These are phyloP conservation scores for Poeciliopsis paucimaculata DNA, from an alignment of 2,797 vertebrate species.

Conservation along the genomic window DNA sequence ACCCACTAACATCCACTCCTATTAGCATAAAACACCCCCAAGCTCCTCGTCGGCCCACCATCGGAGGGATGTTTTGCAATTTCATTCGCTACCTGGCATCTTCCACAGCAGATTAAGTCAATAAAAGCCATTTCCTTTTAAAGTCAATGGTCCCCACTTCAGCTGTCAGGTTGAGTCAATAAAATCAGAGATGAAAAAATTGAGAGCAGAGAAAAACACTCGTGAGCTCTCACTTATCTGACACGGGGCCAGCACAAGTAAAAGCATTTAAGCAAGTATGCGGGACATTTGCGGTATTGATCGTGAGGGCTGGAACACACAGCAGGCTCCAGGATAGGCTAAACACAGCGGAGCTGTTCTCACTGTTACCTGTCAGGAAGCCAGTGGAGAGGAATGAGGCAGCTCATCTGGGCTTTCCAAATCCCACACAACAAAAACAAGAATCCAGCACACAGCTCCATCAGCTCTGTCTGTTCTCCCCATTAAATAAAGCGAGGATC, in stretches of 20 bases:
- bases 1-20: conserved; percentile 52
- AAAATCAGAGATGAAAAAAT: conserved; percentile 38
- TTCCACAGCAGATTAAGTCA: conserved; percentile 58
- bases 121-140: conserved; percentile 61
- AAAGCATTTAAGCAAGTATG: conserved; percentile 24
- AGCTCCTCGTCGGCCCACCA: conserved; percentile 21
- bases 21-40: conserved; percentile 62
- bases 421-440: conserved; percentile 54
- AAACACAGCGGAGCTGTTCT: conserved; percentile 28
- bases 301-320: conserved; percentile 13
- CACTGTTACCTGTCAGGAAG: conserved; percentile 53
- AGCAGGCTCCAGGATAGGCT: conserved; percentile 23
- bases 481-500: conserved; percentile 51
- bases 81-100: conserved; percentile 60
- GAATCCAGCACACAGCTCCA: conserved; percentile 51
- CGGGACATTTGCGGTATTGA: conserved; percentile 34
- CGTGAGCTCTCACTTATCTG: conserved; percentile 21
- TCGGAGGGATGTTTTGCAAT: conserved; percentile 35
- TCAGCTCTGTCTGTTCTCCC: conserved; percentile 44
- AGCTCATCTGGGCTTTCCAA: conserved; percentile 58
- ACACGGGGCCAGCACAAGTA: conserved; percentile 8
- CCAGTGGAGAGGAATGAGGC: conserved; percentile 62
- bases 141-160: conserved; percentile 40
- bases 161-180: conserved; percentile 62
- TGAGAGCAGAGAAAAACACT: conserved; percentile 4